A percentile compares a stretch with the other conserved stretches of the same genome.
Evolutionary conservation across 2,113 vertebrate species (phyloP).

Genomic region (Halcyon senegalensis): DNA sequence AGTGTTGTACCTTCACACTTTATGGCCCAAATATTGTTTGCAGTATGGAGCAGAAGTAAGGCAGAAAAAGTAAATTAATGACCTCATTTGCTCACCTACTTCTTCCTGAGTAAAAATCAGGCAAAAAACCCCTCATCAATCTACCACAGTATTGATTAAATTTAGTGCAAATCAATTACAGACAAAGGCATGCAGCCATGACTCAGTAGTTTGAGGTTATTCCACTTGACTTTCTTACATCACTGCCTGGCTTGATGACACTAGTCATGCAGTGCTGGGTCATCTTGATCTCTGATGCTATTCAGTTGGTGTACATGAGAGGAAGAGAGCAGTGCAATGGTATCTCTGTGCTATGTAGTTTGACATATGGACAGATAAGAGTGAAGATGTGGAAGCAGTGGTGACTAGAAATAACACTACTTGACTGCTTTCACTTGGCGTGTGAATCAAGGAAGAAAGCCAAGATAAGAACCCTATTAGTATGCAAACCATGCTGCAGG

Average conservation of each 20-base stretch:
- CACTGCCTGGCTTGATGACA: not conserved
- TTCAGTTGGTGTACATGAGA: not conserved
- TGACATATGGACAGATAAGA: not conserved
- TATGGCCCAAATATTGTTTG: not conserved
- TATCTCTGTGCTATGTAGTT: not conserved
- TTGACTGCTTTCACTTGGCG: not conserved
- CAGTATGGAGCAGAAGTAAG: not conserved
- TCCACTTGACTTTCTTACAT: not conserved
- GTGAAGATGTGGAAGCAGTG: not conserved
- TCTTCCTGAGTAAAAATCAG: not conserved
- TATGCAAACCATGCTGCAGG: not conserved
- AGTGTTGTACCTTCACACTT: not conserved
- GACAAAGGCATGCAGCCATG: not conserved
- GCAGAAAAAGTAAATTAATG: not conserved
- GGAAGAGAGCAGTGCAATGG: rapidly evolving
- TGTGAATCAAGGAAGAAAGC: not conserved
- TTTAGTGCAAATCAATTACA: not conserved
- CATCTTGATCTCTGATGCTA: not conserved
- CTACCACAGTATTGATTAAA: not conserved
- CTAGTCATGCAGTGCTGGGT: not conserved
- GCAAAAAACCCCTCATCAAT: not conserved
- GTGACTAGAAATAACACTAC: not conserved
- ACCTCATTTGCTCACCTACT: not conserved
- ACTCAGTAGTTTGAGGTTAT: not conserved
- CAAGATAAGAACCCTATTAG: not conserved